These are phyloP conservation scores for Eubasilissa splendida DNA, from an alignment of 2,888 invertebrate species.

Conservation along the genomic window DNA sequence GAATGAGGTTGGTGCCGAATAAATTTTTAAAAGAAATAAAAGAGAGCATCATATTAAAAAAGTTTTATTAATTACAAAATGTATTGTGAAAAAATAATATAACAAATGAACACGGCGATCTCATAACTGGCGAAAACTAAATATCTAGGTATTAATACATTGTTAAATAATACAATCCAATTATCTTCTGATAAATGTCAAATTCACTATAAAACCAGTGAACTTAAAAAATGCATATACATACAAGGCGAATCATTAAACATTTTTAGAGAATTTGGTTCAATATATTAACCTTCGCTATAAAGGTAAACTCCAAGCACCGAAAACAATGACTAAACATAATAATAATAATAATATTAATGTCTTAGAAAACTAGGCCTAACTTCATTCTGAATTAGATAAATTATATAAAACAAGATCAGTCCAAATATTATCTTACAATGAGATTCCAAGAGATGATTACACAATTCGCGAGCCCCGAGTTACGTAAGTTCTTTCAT, in stretches of 20 bases:
- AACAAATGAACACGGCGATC: constrained; percentile 39
- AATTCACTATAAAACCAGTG: too few species aligned
- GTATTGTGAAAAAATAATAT: constrained; percentile 44
- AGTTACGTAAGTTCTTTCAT: too few species aligned
- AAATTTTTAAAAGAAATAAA: background rate
- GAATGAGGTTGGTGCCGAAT: background rate
- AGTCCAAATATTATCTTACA: constrained; percentile 21
- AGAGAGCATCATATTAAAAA: constrained; percentile 30
- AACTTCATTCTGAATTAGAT: background rate
- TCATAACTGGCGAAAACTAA: constrained; percentile 18
- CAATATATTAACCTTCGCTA: background rate
- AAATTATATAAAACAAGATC: constrained; percentile 33
- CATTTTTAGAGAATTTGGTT: constrained; percentile 7
- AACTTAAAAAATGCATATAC: too few species aligned
- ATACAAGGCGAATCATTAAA: background rate
- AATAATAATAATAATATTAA: constrained; percentile 1
- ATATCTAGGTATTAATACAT: constrained; percentile 28
- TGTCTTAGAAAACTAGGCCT: constrained; percentile 22
- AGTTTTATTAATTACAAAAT: constrained; percentile 48
- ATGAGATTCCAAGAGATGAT: constrained; percentile 19
- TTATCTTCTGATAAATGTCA: background rate
- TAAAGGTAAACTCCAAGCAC: constrained; percentile 17
- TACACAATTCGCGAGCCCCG: background rate
- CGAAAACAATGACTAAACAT: constrained; percentile 5
- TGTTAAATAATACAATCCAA: constrained; percentile 22